phyloP scores from a whole-genome alignment of 2,888 invertebrate genomes.

The Acanthosoma haemorrhoidale region DNA sequence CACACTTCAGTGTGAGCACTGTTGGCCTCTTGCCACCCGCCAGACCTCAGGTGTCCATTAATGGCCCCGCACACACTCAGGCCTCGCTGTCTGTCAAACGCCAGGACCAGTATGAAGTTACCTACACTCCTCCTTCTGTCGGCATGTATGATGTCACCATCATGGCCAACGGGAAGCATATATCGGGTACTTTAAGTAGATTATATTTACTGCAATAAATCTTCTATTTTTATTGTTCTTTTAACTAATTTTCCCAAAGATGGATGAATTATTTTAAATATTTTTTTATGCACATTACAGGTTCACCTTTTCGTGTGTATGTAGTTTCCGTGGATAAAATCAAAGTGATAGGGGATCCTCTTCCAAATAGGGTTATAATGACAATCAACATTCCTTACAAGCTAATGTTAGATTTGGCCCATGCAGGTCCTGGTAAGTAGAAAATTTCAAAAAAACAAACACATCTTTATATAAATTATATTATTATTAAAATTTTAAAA shows the following conservation, averaged over 20 bases:
- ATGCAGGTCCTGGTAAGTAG: slow-evolving; percentile 78
- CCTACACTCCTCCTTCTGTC: slow-evolving; percentile 85
- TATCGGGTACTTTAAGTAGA: slow-evolving; percentile 57
- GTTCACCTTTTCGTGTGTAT: slow-evolving; percentile 59
- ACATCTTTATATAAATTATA: slow-evolving; percentile 18
- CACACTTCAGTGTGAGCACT: slow-evolving; percentile 50
- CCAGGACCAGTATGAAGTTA: slow-evolving; percentile 67
- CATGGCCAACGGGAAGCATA: slow-evolving; percentile 51
- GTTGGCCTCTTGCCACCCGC: slow-evolving; percentile 38
- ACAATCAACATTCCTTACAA: slow-evolving; percentile 56
- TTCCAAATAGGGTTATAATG: slow-evolving; percentile 49
- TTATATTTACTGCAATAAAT: neutral
- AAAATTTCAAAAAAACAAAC: neutral
- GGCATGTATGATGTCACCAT: slow-evolving; percentile 86
- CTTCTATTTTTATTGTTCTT: neutral
- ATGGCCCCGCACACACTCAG: slow-evolving; percentile 51
- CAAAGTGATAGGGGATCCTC: slow-evolving; percentile 72
- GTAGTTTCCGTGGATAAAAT: slow-evolving; percentile 69
- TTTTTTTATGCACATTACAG: slow-evolving; percentile 45
- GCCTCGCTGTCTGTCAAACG: slow-evolving; percentile 34
- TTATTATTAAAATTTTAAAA: neutral
- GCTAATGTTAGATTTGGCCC: slow-evolving; percentile 79
- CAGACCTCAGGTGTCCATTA: slow-evolving; percentile 49
- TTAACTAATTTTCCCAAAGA: neutral
- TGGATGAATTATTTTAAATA: neutral